Evolutionary conservation across 2,113 vertebrate genomes (phyloP), one percentile per base, ranked within the genome.

Genomic region (Spermophilus dauricus): DNA sequence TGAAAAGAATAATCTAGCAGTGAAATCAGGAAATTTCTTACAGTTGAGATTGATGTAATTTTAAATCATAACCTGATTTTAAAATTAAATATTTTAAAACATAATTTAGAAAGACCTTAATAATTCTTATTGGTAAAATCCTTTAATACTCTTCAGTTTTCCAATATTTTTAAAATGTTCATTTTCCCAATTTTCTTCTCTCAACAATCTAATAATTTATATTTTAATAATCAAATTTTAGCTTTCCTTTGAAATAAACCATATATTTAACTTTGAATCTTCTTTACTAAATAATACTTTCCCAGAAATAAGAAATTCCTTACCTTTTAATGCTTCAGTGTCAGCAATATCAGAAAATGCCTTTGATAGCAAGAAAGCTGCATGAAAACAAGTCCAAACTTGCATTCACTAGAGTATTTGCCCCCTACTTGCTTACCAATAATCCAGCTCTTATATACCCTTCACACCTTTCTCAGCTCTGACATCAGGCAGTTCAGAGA

Each of bases 401-500:
- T 65, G 90, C 84, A 77, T 95, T 95, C 48, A 58, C 93, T 85
- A 86, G 94, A 98, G 77, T n/a, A 86, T 89, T 95, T 95, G 4
- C 22, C 61, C 20, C 34, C 94, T 75, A 73, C 90, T 61, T 93
- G 56, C 95, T 95, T 94, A 51, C 92, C 77, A 83, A 92, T 28
- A 77, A 75, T 86, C 86, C 73, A 4, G 84, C 98, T 98, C 97
- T 98, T 98, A 98, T 98, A 98, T 98, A 98, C 90, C 34, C 95
- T 94, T 97, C 94, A 95, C 97, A 96, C 87, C 69, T 98, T 97
- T 97, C 97, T 93, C 86, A 91, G 96, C 97, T 98, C 98, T 98
- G 98, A 98, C 98, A 98, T 98, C 98, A 98, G 96, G 95, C 97
- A 98, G 96, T 92, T 94, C 81, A 80, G 94, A 89, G 75, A 92